Evolutionary conservation across 2,113 vertebrate species (phyloP), one percentile per base, ranked within the genome.

Genomic region (Aegotheles bennettii): DNA sequence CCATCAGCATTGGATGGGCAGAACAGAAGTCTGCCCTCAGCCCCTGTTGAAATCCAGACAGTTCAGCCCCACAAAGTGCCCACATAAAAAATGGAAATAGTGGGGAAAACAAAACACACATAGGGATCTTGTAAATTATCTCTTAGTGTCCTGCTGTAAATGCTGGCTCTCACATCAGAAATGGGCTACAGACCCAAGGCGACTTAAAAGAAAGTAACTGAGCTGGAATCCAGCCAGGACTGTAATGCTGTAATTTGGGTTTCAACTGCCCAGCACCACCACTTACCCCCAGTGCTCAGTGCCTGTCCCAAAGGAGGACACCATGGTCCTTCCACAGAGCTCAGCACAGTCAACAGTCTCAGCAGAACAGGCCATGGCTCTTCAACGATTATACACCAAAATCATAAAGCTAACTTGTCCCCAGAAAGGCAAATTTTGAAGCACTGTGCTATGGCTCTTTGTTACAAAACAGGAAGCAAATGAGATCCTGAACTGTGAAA

Each of bases 1-100:
- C 48, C 20, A 14, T 15, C 56, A 65, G 57, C 70, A 43, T 0
- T 0, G 33, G 36, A n/a, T 15, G 64, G 48, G 35, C 6, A 2
- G 5, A 38, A 50, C 13, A 31, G 26, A 54, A 28, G 38, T 40
- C 16, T n/a, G n/a, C 24, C 40, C 38, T 33, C 24, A 45, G 43
- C 18, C 23, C 43, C 54, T 20, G 13, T 36, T 33, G 3, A 8
- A 50, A 14, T 24, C 29, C 48, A 68, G 56, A 42, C 0, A 12
- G 36, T 40, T 48, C 75, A 61, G 43, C 61, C 15, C 16, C 21
- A 16, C 4, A 6, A 61, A 11, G 33, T 7, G 43, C 21, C 45
- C 53, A 29, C 47, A 36, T 19, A 10, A 45, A 50, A 57, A 3
- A 31, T 1, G 1, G 6, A 24, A 57, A 28, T 19, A 21, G 2